phyloP scores from a whole-genome alignment of 2,797 vertebrate genomes.

The Limosa lapponica region DNA sequence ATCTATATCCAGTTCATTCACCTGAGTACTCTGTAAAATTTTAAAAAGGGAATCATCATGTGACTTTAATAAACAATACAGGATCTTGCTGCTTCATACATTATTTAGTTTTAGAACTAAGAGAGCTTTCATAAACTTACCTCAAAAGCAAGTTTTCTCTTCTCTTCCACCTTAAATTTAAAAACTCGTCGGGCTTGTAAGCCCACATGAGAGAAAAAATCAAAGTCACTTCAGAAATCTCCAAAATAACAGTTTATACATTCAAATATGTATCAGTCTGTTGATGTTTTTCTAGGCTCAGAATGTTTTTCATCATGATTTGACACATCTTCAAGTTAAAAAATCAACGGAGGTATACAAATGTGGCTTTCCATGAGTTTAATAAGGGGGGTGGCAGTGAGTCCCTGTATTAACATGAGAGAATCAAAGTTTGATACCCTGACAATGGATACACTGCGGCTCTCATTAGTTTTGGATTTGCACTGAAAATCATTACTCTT shows the following conservation, averaged over 20 bases:
- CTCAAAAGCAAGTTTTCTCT: constrained; percentile 4
- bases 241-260: constrained; percentile 6
- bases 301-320: constrained; percentile 4
- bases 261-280: not conserved
- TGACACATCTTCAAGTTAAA: not conserved
- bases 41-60: not conserved
- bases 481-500: not conserved
- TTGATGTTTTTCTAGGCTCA: not conserved
- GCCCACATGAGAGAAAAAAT: not conserved
- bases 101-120: constrained; percentile 35
- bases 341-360: not conserved
- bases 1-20: not conserved
- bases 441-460: not conserved
- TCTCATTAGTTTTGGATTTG: not conserved
- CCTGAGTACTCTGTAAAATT: not conserved
- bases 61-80: not conserved
- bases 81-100: not conserved
- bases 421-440: not conserved
- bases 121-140: not conserved
- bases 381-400: not conserved
- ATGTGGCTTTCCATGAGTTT: not conserved
- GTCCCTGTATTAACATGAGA: not conserved
- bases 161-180: constrained; percentile 9
- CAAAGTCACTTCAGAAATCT: not conserved
- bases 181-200: constrained; percentile 7